Evolutionary conservation across 2,797 vertebrate genomes (phyloP).

Genomic region (Malurus splendens): DNA sequence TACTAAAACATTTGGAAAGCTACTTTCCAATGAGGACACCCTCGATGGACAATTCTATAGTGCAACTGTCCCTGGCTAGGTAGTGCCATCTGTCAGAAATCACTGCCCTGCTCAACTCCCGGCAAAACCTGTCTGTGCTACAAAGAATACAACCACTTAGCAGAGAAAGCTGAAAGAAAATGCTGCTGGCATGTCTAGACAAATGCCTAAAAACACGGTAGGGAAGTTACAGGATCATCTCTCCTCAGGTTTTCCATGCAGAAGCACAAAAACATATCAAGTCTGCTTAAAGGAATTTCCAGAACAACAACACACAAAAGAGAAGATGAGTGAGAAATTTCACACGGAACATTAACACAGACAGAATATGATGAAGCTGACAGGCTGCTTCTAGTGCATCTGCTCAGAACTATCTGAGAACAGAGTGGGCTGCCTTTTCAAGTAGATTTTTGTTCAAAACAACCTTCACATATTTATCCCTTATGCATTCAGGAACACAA

Average conservation of each 20-base stretch:
- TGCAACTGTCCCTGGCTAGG: accelerated
- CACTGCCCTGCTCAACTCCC: neutral
- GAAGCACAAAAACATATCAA: neutral
- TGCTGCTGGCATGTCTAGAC: neutral
- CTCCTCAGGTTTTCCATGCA: neutral
- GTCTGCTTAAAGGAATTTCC: neutral
- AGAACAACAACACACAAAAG: neutral
- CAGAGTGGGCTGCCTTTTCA: neutral
- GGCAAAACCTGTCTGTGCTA: neutral
- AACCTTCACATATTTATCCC: neutral
- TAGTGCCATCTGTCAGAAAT: neutral
- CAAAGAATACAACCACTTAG: accelerated
- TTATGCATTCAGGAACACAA: neutral
- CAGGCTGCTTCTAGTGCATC: neutral
- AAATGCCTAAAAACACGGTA: neutral
- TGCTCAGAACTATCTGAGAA: neutral
- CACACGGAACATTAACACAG: neutral
- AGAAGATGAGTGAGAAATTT: neutral
- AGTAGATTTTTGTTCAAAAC: neutral
- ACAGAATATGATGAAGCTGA: neutral
- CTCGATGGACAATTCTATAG: neutral
- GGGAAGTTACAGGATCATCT: neutral
- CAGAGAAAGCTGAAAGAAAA: neutral
- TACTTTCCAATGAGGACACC: neutral
- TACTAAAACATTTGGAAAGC: neutral